Evolutionary conservation across 2,888 invertebrate species (phyloP).

Genomic region (Pristionchus exspectatus): DNA sequence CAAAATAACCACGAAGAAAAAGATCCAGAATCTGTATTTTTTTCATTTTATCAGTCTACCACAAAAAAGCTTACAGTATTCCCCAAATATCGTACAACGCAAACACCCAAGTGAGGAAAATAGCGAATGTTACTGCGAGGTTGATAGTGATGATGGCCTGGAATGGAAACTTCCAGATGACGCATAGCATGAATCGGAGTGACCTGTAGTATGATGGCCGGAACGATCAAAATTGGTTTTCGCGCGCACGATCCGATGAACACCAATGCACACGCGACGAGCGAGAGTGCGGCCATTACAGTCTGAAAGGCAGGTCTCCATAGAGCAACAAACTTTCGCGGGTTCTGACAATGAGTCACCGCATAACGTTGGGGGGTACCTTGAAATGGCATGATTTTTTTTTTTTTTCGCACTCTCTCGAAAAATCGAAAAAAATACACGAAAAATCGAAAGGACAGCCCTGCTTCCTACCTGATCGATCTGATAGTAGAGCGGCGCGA

Average conservation of each 20-base stretch:
- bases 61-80: neutral
- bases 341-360: neutral
- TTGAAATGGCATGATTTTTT: no score
- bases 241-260: neutral
- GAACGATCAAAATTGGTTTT: neutral
- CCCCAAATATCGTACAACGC: neutral
- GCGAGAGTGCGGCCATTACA: neutral
- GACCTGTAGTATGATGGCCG: neutral
- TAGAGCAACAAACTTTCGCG: no score
- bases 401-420: no score
- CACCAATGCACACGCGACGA: neutral
- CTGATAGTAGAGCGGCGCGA: neutral
- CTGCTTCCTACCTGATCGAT: neutral
- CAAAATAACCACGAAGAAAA: neutral
- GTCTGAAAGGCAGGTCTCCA: neutral
- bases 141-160: neutral
- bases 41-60: neutral
- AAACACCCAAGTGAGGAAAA: neutral
- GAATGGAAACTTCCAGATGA: neutral
- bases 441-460: neutral
- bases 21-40: neutral
- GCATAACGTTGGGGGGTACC: no score
- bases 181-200: neutral
- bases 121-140: neutral
- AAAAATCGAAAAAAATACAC: neutral